Base-by-base conservation (phyloP, 2,797 vertebrate genomes). In the Malacoraja senta region DNA sequence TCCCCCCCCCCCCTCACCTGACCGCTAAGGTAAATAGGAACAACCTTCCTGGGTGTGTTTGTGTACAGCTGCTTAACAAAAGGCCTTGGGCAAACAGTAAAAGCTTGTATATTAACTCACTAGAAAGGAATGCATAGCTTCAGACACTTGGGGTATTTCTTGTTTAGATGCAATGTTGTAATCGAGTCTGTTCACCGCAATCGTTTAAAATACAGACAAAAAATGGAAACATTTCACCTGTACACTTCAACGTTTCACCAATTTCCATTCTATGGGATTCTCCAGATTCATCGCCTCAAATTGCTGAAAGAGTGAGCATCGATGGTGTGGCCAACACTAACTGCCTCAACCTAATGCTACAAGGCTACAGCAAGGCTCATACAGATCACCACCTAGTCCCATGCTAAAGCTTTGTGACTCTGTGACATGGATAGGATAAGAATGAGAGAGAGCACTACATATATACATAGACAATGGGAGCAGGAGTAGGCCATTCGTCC, bases 41-140 rank as follows among this genome's bases (percentile, higher is more conserved):
- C 97, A 97, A 97, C 97, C 97, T 98, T 98, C 97, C 97, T 98
- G 97, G 98, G 97, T 97, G 95, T 95, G 94, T 53, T 53, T 21
- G 61, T 13, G 13, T 12, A 68, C 17, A 68, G 83, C 29, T 84
- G 53, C 94, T 95, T 95, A 96, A 96, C 94, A 96, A 95, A 93
- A 94, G 96, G 95, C 96, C 91, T 94, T 95, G 95, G 95, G 95
- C 95, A 96, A 97, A 96, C 93, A 93, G 94, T 93, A 93, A 94
- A 26, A 95, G 95, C 96, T 97, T 97, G 96, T 95, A 95, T 97
- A 96, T 96, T 96, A 95, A 94, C 94, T 94, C 93, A 95, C 95
- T 94, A 93, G 94, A 95, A 95, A 94, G 93, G 95, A 96, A 95
- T 96, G 93, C 94, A 94, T 93, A 93, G 84, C 93, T 93, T 93